Evolutionary conservation across 2,888 invertebrate genomes (phyloP).

Genomic region (Synergus itoensis): DNA sequence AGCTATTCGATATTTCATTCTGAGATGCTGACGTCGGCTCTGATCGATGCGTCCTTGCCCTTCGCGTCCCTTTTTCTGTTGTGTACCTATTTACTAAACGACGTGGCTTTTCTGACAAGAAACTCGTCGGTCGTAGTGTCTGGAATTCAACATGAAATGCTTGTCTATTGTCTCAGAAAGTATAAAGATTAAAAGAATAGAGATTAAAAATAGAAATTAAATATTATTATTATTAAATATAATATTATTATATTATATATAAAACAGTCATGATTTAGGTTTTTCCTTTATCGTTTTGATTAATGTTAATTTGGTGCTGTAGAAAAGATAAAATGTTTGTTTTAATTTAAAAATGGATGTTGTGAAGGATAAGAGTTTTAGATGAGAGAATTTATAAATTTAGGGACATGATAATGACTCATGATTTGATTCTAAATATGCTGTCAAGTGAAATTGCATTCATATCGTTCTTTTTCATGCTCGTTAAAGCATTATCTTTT

Average conservation of each 20-base stretch:
- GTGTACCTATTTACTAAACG: constrained; percentile 18
- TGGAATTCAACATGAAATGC: constrained; percentile 27
- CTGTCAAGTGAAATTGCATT: constrained; percentile 20
- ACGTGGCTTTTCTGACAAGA: constrained; percentile 17
- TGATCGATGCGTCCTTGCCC: constrained; percentile 44
- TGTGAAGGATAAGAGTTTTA: not conserved
- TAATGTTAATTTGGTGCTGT: too few relatives aligned
- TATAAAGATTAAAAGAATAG: not conserved
- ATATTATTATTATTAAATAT: too few relatives aligned
- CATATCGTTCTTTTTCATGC: constrained; percentile 11
- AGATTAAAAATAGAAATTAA: not conserved
- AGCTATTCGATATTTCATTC: constrained; percentile 46
- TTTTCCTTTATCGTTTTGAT: not conserved
- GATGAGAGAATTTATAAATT: not conserved
- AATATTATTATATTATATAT: too few relatives aligned
- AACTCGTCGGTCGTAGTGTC: not conserved
- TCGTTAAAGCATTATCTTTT: constrained; percentile 35
- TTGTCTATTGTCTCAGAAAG: not conserved
- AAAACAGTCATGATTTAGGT: not conserved
- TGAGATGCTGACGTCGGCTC: constrained; percentile 37
- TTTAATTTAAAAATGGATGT: too few relatives aligned
- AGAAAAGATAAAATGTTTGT: not conserved
- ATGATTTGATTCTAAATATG: constrained; percentile 3
- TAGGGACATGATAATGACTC: not conserved
- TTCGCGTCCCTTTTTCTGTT: constrained; percentile 36